Conservation (phyloP, 2,797 vertebrate species). For the Limnodromus scolopaceus region DNA sequence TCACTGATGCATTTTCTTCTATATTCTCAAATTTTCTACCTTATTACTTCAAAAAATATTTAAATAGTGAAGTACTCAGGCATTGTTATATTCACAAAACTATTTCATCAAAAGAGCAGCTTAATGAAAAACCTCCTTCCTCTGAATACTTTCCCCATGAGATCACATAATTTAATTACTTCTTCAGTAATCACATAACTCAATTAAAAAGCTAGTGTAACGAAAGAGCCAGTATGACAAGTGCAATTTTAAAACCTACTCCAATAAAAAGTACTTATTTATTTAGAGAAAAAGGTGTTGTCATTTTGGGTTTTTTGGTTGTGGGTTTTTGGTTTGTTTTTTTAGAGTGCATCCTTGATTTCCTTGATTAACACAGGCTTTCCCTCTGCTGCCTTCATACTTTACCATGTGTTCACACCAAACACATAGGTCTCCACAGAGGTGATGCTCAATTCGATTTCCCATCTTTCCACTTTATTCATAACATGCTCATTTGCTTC, state of each 20-base stretch:
- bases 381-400: background rate
- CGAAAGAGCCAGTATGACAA: background rate
- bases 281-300: background rate
- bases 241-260: background rate
- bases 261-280: background rate
- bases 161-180: background rate
- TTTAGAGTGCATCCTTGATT: background rate
- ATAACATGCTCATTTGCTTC: background rate
- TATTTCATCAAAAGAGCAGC: background rate
- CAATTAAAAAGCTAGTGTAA: background rate
- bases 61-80: background rate
- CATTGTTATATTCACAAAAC: background rate
- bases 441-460: background rate
- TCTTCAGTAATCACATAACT: background rate
- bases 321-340: background rate
- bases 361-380: background rate
- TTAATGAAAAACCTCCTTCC: background rate
- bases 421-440: background rate
- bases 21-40: background rate
- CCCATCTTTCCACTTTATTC: background rate
- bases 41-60: background rate
- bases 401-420: background rate
- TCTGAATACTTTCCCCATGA: background rate
- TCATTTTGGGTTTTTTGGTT: too few relatives aligned
- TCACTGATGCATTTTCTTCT: background rate